phyloP scores from a whole-genome alignment of 2,888 invertebrate genomes.

The Rhamnusium bicolor region DNA sequence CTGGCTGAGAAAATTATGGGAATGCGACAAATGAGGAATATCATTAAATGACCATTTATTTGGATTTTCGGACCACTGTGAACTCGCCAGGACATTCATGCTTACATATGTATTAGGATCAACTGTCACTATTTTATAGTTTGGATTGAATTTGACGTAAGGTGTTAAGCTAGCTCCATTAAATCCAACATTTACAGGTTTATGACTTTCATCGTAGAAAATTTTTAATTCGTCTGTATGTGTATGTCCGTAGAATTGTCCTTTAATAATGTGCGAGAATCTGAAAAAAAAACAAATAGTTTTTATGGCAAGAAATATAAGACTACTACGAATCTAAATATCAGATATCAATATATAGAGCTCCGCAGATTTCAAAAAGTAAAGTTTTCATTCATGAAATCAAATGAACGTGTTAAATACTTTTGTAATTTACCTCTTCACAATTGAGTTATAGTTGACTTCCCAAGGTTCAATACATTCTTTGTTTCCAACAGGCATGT shows the following conservation, averaged over 20 bases:
- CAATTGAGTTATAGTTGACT: slow-evolving; percentile 78
- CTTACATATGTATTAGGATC: slow-evolving; percentile 62
- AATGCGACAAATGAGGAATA: too few relatives aligned
- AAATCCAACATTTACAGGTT: slow-evolving; percentile 82
- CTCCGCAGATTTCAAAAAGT: too few relatives aligned
- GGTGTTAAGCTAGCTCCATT: slow-evolving; percentile 73
- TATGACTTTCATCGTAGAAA: slow-evolving; percentile 75
- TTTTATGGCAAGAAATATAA: too few relatives aligned
- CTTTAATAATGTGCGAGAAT: slow-evolving; percentile 82
- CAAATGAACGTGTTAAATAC: too few relatives aligned
- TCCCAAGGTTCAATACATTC: slow-evolving; percentile 82
- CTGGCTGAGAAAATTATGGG: too few relatives aligned
- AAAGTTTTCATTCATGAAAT: too few relatives aligned
- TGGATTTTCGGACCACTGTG: too few relatives aligned
- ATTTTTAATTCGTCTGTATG: slow-evolving; percentile 85
- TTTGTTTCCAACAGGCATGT: slow-evolving; percentile 84
- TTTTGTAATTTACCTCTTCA: slow-evolving; percentile 77
- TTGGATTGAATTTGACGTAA: slow-evolving; percentile 81
- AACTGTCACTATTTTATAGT: slow-evolving; percentile 64
- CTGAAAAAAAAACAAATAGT: slow-evolving; percentile 67
- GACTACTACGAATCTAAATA: too few relatives aligned
- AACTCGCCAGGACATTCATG: too few relatives aligned
- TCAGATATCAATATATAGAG: too few relatives aligned
- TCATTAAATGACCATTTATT: too few relatives aligned
- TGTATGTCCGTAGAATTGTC: slow-evolving; percentile 89